These are phyloP conservation scores for Criorhina ranunculi DNA, from an alignment of 2,888 invertebrate species.

Conservation along the genomic window DNA sequence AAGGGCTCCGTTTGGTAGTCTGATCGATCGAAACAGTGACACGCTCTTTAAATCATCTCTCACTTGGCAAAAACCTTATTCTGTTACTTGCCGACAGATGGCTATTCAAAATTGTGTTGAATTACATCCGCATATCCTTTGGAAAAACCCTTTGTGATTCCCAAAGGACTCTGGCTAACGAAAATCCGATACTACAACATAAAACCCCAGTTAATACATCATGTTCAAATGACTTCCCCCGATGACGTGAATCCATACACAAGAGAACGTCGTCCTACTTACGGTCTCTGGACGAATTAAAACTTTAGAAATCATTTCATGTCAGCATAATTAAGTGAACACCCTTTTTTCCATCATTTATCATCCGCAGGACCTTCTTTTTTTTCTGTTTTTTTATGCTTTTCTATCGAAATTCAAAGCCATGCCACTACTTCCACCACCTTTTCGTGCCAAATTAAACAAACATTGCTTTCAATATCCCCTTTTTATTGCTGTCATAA, in stretches of 20 bases:
- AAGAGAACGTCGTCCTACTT: slow-evolving; percentile 27
- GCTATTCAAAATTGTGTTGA: no score
- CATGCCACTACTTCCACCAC: slow-evolving; percentile 9
- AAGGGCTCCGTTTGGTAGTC: no score
- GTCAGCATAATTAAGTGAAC: slow-evolving; percentile 72
- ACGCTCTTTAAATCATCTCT: no score
- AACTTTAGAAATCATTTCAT: slow-evolving; percentile 63
- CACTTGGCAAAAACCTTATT: no score
- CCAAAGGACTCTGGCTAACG: neutral
- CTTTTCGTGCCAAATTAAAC: slow-evolving; percentile 59
- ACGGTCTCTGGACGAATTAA: slow-evolving; percentile 52
- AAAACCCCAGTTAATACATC: slow-evolving; percentile 47
- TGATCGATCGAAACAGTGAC: no score
- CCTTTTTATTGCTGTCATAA: slow-evolving; percentile 69
- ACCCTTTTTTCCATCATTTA: slow-evolving; percentile 64
- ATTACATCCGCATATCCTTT: no score
- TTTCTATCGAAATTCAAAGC: slow-evolving; percentile 48
- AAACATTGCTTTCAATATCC: slow-evolving; percentile 71
- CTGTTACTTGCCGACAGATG: no score
- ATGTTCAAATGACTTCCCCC: slow-evolving; percentile 32
- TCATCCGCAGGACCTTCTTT: slow-evolving; percentile 39
- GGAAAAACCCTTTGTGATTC: neutral
- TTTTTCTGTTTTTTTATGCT: slow-evolving; percentile 1
- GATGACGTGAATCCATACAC: slow-evolving; percentile 25
- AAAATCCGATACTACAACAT: neutral